These are phyloP conservation scores for Notospermus geniculatus DNA, from an alignment of 1,140 invertebrate genomes.

Conservation along the genomic window DNA sequence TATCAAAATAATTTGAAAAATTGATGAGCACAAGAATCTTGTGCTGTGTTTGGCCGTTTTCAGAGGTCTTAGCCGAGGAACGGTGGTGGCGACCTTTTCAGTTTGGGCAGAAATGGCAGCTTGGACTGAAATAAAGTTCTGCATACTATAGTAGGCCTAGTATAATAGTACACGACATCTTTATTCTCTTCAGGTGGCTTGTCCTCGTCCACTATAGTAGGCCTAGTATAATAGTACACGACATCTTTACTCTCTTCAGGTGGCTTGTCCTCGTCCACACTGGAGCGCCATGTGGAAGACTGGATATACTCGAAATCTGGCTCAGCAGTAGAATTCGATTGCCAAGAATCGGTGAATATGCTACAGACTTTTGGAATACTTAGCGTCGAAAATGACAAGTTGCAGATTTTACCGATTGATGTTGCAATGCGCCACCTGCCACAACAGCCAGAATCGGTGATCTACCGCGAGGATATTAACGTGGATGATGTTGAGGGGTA, in stretches of 20 bases:
- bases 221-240: too few species aligned
- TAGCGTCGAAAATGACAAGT: slow-evolving; percentile 30
- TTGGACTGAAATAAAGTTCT: too few species aligned
- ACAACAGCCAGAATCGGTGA: slow-evolving; percentile 32
- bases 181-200: slow-evolving; percentile 38
- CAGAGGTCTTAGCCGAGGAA: too few species aligned
- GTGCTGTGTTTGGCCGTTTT: too few species aligned
- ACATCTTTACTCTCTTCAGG: slow-evolving; percentile 36
- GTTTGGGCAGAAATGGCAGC: too few species aligned
- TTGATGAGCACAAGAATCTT: too few species aligned
- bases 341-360: slow-evolving; percentile 34
- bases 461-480: slow-evolving; percentile 28
- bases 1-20: too few species aligned
- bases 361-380: slow-evolving; percentile 42
- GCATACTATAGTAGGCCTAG: not conserved
- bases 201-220: slow-evolving; percentile 31
- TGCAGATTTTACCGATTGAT: slow-evolving; percentile 38
- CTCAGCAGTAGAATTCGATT: slow-evolving; percentile 35
- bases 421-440: slow-evolving; percentile 41
- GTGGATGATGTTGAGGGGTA: slow-evolving; percentile 43
- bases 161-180: not conserved
- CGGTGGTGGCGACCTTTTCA: too few species aligned
- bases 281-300: slow-evolving; percentile 41
- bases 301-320: slow-evolving; percentile 39
- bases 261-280: slow-evolving; percentile 30